Evolutionary conservation across 2,797 vertebrate species (phyloP), one percentile per base, ranked within the genome.

Genomic region (Buphagus erythrorhynchus): DNA sequence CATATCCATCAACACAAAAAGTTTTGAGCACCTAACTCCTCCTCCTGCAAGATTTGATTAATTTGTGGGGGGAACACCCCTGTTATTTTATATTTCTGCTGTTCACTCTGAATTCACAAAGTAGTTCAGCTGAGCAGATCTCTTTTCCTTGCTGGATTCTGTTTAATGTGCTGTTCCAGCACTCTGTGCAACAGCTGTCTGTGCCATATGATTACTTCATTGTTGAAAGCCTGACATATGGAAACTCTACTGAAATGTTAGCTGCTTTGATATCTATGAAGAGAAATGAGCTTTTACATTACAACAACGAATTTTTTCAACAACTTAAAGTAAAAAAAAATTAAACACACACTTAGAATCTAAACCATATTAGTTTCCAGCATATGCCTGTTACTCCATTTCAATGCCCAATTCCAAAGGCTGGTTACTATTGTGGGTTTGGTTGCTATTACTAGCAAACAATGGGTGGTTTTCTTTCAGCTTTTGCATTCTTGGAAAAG

Each of bases 181-280:
- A 51, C 59, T 75, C 91, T 63, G 76, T 3, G 2, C 40, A 90
- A 84, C 95, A 93, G 94, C 93, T 97, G 94, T 63, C 76, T 67
- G 65, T 81, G 90, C 94, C 92, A 78, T 77, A 79, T 35, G 96
- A 97, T 93, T 92, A 93, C 92, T 96, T 96, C 89, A 96, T 72
- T 95, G 96, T 90, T 97, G 92, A 96, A 97, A 95, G 93, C 61
- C 5, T 90, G 93, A 92, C 97, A 96, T 94, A 96, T 97, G 98
- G 97, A 94, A 97, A 97, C 97, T 90, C 85, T 66, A 95, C 96
- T 88, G 94, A 97, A 95, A 93, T 11, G 77, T 90, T 86, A 88
- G 88, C 63, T 93, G 97, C 96, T 52, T n/a, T 68, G 90, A 96
- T 96, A 95, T 83, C 91, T 94, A 95, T 12, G 54, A 94, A 96